phyloP scores from a whole-genome alignment of 64 coral and sea anemone genomes.

The Actinia equina region DNA sequence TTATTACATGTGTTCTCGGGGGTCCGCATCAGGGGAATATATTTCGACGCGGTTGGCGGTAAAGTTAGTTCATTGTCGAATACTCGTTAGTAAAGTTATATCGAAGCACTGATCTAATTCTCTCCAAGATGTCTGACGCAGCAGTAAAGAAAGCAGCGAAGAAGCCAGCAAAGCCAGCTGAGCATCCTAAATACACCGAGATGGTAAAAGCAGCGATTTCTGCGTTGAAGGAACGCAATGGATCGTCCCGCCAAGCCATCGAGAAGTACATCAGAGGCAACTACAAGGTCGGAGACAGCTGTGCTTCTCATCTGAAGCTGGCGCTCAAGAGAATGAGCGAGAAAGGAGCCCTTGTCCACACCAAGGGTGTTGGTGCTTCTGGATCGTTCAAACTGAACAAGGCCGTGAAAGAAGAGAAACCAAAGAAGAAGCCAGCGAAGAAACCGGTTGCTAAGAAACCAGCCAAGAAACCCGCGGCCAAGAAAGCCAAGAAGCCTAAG shows the following conservation, averaged over 20 bases:
- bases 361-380: constrained; percentile 32
- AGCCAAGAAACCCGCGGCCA: constrained; percentile 23
- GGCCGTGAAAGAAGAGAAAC: background rate
- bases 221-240: constrained; percentile 32
- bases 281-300: constrained; percentile 29
- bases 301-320: background rate
- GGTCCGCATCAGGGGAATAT: constrained; percentile 8
- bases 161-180: constrained; percentile 17
- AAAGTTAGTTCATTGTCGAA: background rate
- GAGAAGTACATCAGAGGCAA: constrained; percentile 42
- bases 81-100: background rate
- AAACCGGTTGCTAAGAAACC: constrained; percentile 21
- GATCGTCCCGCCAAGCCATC: constrained; percentile 42
- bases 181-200: constrained; percentile 24
- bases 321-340: constrained; percentile 19
- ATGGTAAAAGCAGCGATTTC: constrained; percentile 25
- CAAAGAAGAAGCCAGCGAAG: constrained; percentile 11
- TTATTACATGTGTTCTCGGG: constrained; percentile 1
- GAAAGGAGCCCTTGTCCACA: background rate
- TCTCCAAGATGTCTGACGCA: constrained; percentile 5
- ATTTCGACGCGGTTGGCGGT: background rate
- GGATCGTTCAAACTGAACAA: constrained; percentile 30
- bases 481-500: background rate
- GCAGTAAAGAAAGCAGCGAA: background rate
- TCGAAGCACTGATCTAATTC: background rate